Percentiles rank a stretch among this genome's conserved stretches.
phyloP scores from a whole-genome alignment of 2,797 vertebrate species.

The Phalloptychus januarius region DNA sequence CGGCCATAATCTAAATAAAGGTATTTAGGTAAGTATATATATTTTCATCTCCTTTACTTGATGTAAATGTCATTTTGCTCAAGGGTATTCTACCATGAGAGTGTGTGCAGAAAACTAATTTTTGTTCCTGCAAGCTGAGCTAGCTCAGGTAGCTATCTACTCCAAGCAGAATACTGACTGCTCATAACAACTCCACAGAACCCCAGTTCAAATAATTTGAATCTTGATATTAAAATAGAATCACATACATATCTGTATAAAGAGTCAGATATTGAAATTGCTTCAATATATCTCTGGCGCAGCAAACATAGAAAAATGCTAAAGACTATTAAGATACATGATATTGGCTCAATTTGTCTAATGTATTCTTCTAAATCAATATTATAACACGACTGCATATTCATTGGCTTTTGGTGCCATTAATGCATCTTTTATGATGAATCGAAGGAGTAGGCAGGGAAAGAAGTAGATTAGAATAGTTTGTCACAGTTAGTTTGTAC shows the following conservation, averaged over 20 bases:
- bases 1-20: not conserved
- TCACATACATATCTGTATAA: conserved; percentile 45
- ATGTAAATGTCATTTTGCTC: not conserved
- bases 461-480: conserved; percentile 33
- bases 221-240: not conserved
- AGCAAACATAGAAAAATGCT: conserved; percentile 22
- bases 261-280: conserved; percentile 41
- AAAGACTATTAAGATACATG: conserved; percentile 8
- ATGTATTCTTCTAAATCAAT: conserved; percentile 40
- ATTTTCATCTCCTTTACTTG: not conserved
- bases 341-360: conserved; percentile 36
- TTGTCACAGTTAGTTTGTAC: conserved; percentile 38
- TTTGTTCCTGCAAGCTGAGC: not conserved
- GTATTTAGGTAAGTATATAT: not conserved
- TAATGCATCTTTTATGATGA: conserved; percentile 40
- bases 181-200: not conserved
- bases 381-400: conserved; percentile 43
- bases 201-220: not conserved
- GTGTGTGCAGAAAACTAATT: not conserved
- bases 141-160: not conserved
- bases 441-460: conserved; percentile 19
- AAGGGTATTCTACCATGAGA: not conserved
- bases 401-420: conserved; percentile 48
- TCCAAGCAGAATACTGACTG: not conserved
- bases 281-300: conserved; percentile 32